Evolutionary conservation across 2,113 vertebrate species (phyloP), one percentile per base, ranked within the genome.

Genomic region (Heterotilapia buettikoferi): DNA sequence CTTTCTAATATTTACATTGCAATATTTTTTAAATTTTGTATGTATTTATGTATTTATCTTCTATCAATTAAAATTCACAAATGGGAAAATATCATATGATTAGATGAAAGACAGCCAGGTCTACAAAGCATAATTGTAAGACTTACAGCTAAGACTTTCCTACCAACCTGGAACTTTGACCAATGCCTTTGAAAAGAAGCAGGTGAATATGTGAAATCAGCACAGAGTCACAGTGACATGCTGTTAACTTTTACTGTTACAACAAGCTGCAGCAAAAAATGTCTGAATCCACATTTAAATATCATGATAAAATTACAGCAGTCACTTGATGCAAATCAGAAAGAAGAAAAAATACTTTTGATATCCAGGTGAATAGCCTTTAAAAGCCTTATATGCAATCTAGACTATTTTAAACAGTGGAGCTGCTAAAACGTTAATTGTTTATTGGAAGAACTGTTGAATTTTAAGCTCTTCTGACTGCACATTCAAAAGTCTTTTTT

Each of bases 271-370:
- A 66, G 61, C n/a, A 43, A 24, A 40, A 43, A 43, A 71, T 73
- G 14, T 9, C n/a, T 19, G 21, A 76, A 76, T 47, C 43, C 14
- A 29, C 16, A 19, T 47, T 29, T 76, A 76, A 76, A 76, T 47
- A 78, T 50, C 16, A 12, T 12, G 26, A 26, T 31, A 19, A 8
- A 19, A 78, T 4, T 31, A 78, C 24, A 50, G 43, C 71, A 12
- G 26, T 50, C 6, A 50, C 1, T 0, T 76, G 40, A 76, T 76
- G 40, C 1, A 18, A 47, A 76, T 76, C 21, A 26, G 1, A 76
- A 29, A 76, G 68, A 47, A 47, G 6, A 73, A 3, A 29, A 16
- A 16, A 0, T 26, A 18, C 14, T 18, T 50, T 50, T 1, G 3
- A 10, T 31, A 47, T 76, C n/a, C 0, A 19, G 24, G 6, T 47